Base-by-base conservation (phyloP, 2,888 invertebrate species). In the Vannuccia rotundouncinata region DNA sequence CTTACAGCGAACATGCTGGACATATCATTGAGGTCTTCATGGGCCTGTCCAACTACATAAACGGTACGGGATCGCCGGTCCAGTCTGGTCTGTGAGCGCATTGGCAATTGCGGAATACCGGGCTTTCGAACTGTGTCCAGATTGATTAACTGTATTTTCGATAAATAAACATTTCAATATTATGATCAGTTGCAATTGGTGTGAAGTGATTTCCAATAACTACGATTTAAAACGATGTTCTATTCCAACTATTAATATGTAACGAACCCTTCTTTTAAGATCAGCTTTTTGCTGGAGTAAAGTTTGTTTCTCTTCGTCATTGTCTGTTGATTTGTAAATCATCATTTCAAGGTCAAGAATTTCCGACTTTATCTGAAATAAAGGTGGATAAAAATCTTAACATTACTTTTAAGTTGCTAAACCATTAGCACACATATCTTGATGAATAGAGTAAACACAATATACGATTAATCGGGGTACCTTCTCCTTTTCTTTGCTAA, bases 291-390 rank as follows among this genome's bases (percentile, higher is more conserved):
- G 13, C 25, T 66, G 13, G 66, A 66, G 66, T 22, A 66, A 27
- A n/a, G 13, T 27, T 2, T 66, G 66, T 22, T 17, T 22, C 25
- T 66, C 66, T n/a, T 66, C 66, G 10, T 22, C 66, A 66, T 66
- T 66, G 2, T 66, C 66, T 5, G 66, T 66, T 2, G 22, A 66
- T 66, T 66, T 66, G 66, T 66, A 66, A 22, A 66, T 5, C 66
- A 13, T 22, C 66, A 66, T 66, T 5, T 66, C 66, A 27, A 66
- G 13, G 25, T 66, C 66, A 17, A 66, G 22, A n/a, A 66, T 66
- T 66, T 66, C 66, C 2, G 66, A 66, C 22, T 66, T 66, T n/a
- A 66, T 66, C 66, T 66, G 22, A 66, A 45, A 45, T 45, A 45
- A 45, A 5, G 17, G 17, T 45, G 17, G 45, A 45, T 45, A 45